A percentile compares a stretch with the other conserved stretches of the same genome.
These are phyloP conservation scores for Polietes domitor DNA, from an alignment of 2,888 invertebrate species.

Conservation along the genomic window DNA sequence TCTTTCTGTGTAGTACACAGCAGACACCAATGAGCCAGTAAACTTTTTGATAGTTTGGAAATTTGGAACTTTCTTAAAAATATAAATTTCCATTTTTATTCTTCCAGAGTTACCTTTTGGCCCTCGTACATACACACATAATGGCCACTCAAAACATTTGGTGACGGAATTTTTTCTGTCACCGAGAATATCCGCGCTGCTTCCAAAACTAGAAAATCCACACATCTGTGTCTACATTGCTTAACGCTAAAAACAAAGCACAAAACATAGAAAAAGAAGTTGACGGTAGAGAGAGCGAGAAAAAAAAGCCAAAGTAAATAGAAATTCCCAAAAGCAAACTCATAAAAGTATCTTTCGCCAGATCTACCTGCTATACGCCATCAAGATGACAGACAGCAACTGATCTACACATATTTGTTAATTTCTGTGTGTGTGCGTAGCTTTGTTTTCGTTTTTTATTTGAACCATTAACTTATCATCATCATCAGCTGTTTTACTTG, in stretches of 20 bases:
- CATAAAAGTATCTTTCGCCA: no score
- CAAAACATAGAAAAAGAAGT: not conserved
- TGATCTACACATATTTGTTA: constrained; percentile 39
- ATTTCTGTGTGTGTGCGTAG: constrained; percentile 15
- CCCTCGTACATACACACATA: no score
- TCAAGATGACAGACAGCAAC: not conserved
- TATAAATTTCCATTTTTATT: no score
- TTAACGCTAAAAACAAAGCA: not conserved
- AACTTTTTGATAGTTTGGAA: no score
- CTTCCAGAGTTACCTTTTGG: no score
- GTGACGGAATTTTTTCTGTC: no score
- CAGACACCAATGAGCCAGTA: no score
- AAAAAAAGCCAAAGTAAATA: not conserved
- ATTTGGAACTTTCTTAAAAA: no score
- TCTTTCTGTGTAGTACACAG: no score
- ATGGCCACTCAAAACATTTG: no score
- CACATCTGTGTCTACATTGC: not conserved
- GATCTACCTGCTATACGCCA: not conserved
- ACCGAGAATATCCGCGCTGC: no score
- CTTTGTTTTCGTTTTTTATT: constrained; percentile 27
- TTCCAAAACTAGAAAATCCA: not conserved
- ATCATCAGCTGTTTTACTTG: constrained; percentile 47
- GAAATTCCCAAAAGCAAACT: not conserved
- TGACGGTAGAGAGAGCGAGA: no score
- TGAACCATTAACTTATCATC: constrained; percentile 49